Percentiles rank a stretch among this genome's conserved stretches.
Evolutionary conservation across 2,113 vertebrate genomes (phyloP).

Genomic region (Bufo bufo): DNA sequence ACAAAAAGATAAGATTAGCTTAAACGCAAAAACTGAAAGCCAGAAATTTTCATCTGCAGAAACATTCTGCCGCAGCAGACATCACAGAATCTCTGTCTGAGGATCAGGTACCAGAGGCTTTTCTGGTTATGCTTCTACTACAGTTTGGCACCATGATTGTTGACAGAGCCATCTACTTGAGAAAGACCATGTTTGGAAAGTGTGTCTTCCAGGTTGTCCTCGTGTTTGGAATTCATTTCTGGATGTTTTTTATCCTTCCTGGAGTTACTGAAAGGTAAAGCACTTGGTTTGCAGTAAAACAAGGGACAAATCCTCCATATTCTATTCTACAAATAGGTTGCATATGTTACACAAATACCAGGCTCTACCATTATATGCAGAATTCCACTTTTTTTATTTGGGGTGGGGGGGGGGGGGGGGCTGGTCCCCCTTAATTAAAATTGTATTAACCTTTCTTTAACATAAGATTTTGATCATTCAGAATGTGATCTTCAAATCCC

Average conservation of each 20-base stretch:
- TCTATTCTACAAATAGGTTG: neutral
- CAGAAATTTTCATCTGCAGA: constrained; percentile 62
- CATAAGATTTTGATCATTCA: too few relatives aligned
- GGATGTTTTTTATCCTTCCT: constrained; percentile 81
- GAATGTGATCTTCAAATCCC: too few relatives aligned
- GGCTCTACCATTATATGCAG: too few relatives aligned
- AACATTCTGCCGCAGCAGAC: constrained; percentile 71
- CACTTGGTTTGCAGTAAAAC: neutral
- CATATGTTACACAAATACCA: too few relatives aligned
- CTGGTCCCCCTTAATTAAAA: too few relatives aligned
- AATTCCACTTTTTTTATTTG: too few relatives aligned
- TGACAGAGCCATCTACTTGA: constrained; percentile 76
- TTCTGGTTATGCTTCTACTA: constrained; percentile 78
- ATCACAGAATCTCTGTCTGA: constrained; percentile 77
- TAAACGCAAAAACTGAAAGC: neutral
- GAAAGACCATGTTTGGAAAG: constrained; percentile 76
- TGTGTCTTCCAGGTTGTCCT: constrained; percentile 76
- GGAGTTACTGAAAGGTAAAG: constrained; percentile 76
- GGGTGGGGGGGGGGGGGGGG: too few relatives aligned
- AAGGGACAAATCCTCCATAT: neutral
- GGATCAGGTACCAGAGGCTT: constrained; percentile 77
- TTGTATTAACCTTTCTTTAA: too few relatives aligned
- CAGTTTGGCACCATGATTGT: constrained; percentile 78
- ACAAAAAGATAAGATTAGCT: neutral
- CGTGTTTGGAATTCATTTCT: constrained; percentile 79